Evolutionary conservation across 2,113 vertebrate genomes (phyloP), one percentile per base, ranked within the genome.

Genomic region (Onychostoma macrolepis): DNA sequence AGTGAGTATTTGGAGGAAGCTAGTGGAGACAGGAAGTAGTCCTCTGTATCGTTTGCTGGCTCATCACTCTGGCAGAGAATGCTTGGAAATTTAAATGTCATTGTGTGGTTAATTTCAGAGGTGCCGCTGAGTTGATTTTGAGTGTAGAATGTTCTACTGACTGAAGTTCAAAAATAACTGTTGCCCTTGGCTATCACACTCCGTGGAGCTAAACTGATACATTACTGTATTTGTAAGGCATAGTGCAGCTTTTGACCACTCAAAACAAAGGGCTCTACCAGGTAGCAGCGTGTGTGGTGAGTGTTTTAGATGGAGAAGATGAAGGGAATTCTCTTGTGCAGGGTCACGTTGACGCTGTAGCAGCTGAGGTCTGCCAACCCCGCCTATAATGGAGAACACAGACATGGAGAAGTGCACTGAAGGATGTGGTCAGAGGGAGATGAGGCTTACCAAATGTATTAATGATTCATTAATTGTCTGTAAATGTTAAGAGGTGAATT

Each of bases 331-430:
- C 76, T 88, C 84, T 90, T 87, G 89, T 89, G 90, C 91, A 83
- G 90, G 87, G 80, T 89, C 89, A 80, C 85, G 78, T 53, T 91
- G 83, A 92, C 33, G 26, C 43, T 84, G 90, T 81, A 92, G 87
- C 91, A 90, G 87, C 88, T 87, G 28, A 89, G 86, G 90, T 90
- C 83, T 90, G 89, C 85, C 85, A 90, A 50, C 87, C 88, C 36
- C 53, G 83, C 78, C 58, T 83, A 61, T 92, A 90, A 95, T 93
- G 87, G 90, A 92, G 87, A 93, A 94, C 93, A 74, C 93, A 94
- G 92, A 86, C 81, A 84, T 78, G 80, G 88, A 90, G 88, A 90
- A 87, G 75, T 69, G 21, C 65, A 28, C 36, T 41, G 53, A 88
- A 89, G 89, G 90, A 93, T 89, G 85, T 28, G 86, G 81, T 85